These are phyloP conservation scores for Cyprinus carpio DNA, from an alignment of 2,113 vertebrate genomes.

Conservation along the genomic window DNA sequence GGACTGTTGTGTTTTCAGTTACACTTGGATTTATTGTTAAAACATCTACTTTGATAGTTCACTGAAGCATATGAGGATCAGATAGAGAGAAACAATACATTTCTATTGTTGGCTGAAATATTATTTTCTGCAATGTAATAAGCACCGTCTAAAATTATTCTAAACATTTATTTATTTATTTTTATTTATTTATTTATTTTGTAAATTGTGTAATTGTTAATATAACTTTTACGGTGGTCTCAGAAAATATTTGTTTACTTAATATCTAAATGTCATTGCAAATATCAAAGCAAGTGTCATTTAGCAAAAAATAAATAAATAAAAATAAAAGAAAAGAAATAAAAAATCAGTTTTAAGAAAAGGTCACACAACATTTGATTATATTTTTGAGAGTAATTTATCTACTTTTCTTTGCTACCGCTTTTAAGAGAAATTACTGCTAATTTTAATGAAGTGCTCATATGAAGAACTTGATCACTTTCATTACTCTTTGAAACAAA, in stretches of 20 bases:
- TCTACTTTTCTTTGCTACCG: not conserved
- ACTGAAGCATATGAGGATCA: not conserved
- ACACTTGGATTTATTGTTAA: not conserved
- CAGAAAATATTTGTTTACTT: not conserved
- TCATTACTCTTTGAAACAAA: conserved; percentile 4
- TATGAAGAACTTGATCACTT: not conserved
- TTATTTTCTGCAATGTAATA: not conserved
- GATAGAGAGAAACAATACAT: too few species aligned
- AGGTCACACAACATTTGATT: not conserved
- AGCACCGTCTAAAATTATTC: not conserved
- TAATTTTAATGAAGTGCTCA: not conserved
- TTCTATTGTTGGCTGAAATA: not conserved
- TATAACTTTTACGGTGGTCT: not conserved
- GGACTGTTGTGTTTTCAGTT: not conserved
- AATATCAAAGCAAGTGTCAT: not conserved
- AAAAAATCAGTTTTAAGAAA: not conserved
- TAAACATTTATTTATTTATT: not conserved
- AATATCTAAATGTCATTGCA: not conserved
- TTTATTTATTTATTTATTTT: too few species aligned
- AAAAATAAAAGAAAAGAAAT: too few species aligned
- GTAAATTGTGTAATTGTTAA: not conserved
- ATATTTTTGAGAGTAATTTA: not conserved
- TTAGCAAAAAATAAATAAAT: too few species aligned
- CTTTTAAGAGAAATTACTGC: not conserved
- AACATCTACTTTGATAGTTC: not conserved